Conservation (phyloP, 1,140 invertebrate genomes). For the Drosophila cardini region DNA sequence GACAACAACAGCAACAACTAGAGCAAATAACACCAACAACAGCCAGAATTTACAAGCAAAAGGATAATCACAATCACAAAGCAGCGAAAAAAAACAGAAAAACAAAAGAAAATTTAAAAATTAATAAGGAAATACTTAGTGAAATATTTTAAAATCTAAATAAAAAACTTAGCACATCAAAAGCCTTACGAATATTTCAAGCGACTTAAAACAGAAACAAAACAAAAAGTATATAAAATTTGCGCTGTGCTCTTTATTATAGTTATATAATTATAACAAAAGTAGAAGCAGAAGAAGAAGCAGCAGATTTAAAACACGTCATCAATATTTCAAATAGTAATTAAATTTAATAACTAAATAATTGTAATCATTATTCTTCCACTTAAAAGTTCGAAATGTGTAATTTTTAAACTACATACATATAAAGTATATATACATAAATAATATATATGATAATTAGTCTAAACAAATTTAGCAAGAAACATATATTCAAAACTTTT, state of each 20-base stretch:
- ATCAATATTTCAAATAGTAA: slow-evolving; percentile 40
- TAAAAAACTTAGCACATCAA: slow-evolving; percentile 64
- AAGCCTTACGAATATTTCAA: slow-evolving; percentile 61
- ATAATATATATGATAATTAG: slow-evolving; percentile 27
- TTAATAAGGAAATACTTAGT: slow-evolving; percentile 1
- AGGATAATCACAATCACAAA: slow-evolving; percentile 77
- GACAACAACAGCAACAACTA: slow-evolving; percentile 45
- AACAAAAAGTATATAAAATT: slow-evolving; percentile 58
- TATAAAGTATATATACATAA: slow-evolving; percentile 47
- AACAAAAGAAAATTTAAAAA: slow-evolving; percentile 18
- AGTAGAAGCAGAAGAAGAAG: slow-evolving; percentile 16
- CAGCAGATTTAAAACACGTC: slow-evolving; percentile 35
- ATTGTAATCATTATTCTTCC: slow-evolving; percentile 80
- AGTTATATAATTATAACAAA: slow-evolving; percentile 39
- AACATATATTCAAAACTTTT: slow-evolving; percentile 52
- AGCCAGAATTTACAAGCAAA: slow-evolving; percentile 80
- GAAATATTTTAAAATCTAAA: slow-evolving; percentile 56
- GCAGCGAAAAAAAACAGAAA: slow-evolving; percentile 58
- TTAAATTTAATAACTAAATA: slow-evolving; percentile 50
- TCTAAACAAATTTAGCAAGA: slow-evolving; percentile 46
- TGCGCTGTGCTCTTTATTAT: slow-evolving; percentile 78
- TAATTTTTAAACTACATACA: slow-evolving; percentile 71
- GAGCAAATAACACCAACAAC: slow-evolving; percentile 36
- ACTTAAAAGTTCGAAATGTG: slow-evolving; percentile 73
- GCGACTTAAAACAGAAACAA: slow-evolving; percentile 32